phyloP scores from a whole-genome alignment of 2,888 invertebrate genomes.

The Coleophora flavipennella region DNA sequence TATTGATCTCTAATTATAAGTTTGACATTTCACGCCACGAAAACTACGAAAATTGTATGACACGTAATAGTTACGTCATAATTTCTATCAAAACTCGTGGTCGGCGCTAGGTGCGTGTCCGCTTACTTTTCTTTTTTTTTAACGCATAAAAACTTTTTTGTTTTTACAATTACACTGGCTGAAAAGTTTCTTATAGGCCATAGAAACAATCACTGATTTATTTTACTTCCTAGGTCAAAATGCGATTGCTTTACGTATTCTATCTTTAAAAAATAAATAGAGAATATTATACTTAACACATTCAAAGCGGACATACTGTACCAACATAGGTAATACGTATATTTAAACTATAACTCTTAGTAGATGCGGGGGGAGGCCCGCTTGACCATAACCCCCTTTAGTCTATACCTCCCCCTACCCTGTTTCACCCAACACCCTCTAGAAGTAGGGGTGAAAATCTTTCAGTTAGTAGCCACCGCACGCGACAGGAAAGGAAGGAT shows the following conservation, averaged over 20 bases:
- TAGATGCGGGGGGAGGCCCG: conserved; percentile 20
- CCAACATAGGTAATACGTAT: conserved; percentile 26
- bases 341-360: conserved; percentile 41
- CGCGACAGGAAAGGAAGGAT: conserved; percentile 24
- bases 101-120: conserved; percentile 47
- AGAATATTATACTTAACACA: too few relatives aligned
- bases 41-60: too few relatives aligned
- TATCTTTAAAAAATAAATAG: too few relatives aligned
- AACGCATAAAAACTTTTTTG: conserved; percentile 28
- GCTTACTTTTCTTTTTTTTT: conserved; percentile 49
- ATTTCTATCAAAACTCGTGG: conserved; percentile 1
- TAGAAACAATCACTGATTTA: too few relatives aligned
- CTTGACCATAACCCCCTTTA: conserved; percentile 41
- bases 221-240: too few relatives aligned
- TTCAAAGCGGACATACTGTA: conserved; percentile 1
- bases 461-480: conserved; percentile 23
- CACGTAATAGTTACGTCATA: too few relatives aligned
- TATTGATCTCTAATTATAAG: too few relatives aligned
- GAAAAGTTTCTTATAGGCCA: too few relatives aligned
- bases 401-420: conserved; percentile 20
- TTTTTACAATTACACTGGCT: background rate
- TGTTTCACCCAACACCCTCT: conserved; percentile 10
- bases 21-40: too few relatives aligned
- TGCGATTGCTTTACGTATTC: too few relatives aligned
- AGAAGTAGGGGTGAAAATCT: conserved; percentile 27